Base-by-base conservation (phyloP, 2,888 invertebrate species). In the Nasonovia ribisnigri region DNA sequence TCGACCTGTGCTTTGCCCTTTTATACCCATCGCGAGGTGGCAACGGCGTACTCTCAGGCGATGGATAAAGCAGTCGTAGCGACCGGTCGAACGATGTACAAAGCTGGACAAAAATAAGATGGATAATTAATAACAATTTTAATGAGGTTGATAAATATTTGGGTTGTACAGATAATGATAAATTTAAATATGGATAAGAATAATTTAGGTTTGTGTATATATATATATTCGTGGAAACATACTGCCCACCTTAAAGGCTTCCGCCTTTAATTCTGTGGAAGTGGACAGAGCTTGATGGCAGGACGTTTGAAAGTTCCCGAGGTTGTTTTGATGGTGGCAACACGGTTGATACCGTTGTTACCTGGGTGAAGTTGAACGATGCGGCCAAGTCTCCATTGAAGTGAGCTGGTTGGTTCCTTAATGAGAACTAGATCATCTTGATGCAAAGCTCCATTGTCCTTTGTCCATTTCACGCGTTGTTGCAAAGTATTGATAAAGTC, bases 221-320 rank as follows among this genome's bases (percentile, higher is more conserved):
- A 46, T 51, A 51, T 16, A 84, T 84, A 84, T 42, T 42, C 20
- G 26, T 26, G 84, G 8, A 84, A 43, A 84, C 84, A 84, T 84
- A 84, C 43, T 84, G 84, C 43, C 43, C 84, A 84, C 84, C 84
- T 84, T 84, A 84, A 84, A 84, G 43, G 26, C 26, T 10, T 26
- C 43, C 26, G 84, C 11, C 84, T 84, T 84, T 84, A 84, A 84
- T 4, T 5, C 24, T 43, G 84, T 16, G 24, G 84, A 92, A 94
- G 60, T 46, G 94, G 94, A 86, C 86, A 94, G 0, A 94, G 92
- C 26, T 94, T 86, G 43, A 88, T 89, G 26, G 92, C 92, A 24
- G 94, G 94, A 54, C 94, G 92, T 60, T 92, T 93, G 87, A 92
- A 94, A 84, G 51, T 88, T 42, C 94, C 94, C 11, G n/a, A 20